phyloP scores from a whole-genome alignment of 2,888 invertebrate species.

The Tanaodytes sp. region DNA sequence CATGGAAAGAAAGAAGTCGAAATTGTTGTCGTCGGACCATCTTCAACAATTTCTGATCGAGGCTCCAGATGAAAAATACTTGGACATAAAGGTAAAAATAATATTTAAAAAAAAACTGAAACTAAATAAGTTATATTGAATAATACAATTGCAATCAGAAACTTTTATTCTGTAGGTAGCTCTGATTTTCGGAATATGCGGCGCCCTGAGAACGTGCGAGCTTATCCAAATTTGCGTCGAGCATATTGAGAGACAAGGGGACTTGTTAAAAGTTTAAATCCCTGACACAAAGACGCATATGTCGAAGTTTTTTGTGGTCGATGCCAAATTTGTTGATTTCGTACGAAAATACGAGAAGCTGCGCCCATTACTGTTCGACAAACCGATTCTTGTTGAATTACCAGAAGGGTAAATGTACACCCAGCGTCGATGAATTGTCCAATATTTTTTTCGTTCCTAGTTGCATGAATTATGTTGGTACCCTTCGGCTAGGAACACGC shows the following conservation, averaged over 20 bases:
- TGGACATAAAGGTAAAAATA: slow-evolving; percentile 55
- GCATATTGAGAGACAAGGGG: not conserved
- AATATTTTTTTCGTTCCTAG: too few relatives aligned
- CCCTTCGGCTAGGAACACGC: too few relatives aligned
- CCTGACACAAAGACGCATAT: too few relatives aligned
- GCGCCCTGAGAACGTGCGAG: not conserved
- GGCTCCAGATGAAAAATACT: slow-evolving; percentile 58
- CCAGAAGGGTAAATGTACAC: too few relatives aligned
- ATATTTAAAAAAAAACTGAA: not conserved
- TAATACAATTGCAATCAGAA: too few relatives aligned
- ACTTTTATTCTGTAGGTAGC: not conserved
- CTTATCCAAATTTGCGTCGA: not conserved
- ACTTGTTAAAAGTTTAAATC: not conserved
- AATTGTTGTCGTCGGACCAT: slow-evolving; percentile 58
- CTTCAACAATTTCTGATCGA: slow-evolving; percentile 57
- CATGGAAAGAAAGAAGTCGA: slow-evolving; percentile 60
- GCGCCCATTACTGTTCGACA: slow-evolving; percentile 1
- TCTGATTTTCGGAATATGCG: too few relatives aligned
- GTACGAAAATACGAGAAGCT: not conserved
- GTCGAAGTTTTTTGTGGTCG: slow-evolving; percentile 11
- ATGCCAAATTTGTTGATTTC: not conserved
- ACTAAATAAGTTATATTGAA: too few relatives aligned
- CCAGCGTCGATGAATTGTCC: too few relatives aligned
- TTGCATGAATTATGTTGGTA: too few relatives aligned
- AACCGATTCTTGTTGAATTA: too few relatives aligned